These are phyloP conservation scores for Bolinopsis microptera DNA, from an alignment of 37 sponge, comb jelly and placozoan genomes.

Conservation along the genomic window DNA sequence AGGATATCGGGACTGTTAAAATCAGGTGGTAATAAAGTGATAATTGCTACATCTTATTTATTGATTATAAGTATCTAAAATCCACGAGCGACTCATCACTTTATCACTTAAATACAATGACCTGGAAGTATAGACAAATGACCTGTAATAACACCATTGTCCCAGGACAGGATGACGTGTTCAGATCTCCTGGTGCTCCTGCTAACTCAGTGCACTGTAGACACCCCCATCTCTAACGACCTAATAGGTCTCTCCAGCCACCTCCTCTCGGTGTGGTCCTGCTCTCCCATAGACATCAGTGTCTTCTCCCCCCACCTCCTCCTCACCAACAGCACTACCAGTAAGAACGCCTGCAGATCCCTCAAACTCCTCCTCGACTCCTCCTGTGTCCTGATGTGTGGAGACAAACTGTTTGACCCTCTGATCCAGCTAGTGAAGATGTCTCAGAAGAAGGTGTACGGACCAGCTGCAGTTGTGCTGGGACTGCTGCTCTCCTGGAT, in stretches of 20 bases:
- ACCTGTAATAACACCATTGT: too few relatives aligned
- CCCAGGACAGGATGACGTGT: not conserved
- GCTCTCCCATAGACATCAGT: not conserved
- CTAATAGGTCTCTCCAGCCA: conserved; percentile 9
- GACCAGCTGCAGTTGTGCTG: not conserved
- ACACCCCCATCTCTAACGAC: not conserved
- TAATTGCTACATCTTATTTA: too few relatives aligned
- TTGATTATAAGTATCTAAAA: too few relatives aligned
- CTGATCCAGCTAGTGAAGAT: not conserved
- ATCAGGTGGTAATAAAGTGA: too few relatives aligned
- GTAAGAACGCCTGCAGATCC: conserved; percentile 19
- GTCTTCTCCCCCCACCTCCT: not conserved
- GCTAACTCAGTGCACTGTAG: not conserved
- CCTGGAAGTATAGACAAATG: too few relatives aligned
- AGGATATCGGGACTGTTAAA: too few relatives aligned
- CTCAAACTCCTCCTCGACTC: conserved; percentile 31
- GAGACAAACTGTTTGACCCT: not conserved
- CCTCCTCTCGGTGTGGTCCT: conserved; percentile 9
- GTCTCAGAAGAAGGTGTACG: not conserved
- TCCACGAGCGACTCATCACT: too few relatives aligned
- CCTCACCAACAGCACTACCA: not conserved
- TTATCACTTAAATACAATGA: too few relatives aligned
- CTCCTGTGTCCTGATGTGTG: not conserved
- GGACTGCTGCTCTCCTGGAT: conserved; percentile 45
- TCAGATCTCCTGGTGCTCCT: not conserved